Evolutionary conservation across 2,797 vertebrate species (phyloP), one percentile per base, ranked within the genome.

Genomic region (Hypotaenidia okinawae): DNA sequence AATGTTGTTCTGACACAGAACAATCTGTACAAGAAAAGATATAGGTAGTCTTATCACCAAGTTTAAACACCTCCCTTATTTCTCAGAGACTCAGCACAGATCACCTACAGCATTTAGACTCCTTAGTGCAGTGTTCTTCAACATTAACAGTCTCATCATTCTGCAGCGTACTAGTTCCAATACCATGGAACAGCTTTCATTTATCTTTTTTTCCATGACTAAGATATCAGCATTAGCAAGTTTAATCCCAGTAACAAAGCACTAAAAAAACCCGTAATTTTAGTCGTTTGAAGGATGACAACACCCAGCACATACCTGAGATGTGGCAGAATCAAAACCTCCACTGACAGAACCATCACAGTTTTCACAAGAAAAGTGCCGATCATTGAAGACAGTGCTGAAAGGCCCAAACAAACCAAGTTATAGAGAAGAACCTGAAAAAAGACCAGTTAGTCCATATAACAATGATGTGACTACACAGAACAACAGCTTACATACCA

Each of bases 1-100:
- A 97, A 99, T 99, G 95, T 99, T 99, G 97, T 99, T 99, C 98
- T 99, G 99, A 97, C 99, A 99, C 90, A 99, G 96, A 95, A 99
- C 99, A 67, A 99, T 99, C 99, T 99, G 96, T 5, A 93, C 95
- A 78, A 80, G 4, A 91, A 66, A 73, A 87, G 41, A 94, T 6
- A 61, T 0, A 87, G 21, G 17, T 24, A 79, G 27, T 4, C 16
- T 66, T 89, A 87, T 68, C 30, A 63, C 5, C 30, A 69, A 25
- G 24, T 89, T 74, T 82, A 54, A 93, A 28, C 32, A 64, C 7
- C 32, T 83, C 10, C 16, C 33, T 43, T 32, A 67, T 12, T 75
- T 45, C 33, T 74, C 37, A 77, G 51, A 75, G 7, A n/a, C 14
- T 16, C 5, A 64, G 64, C 10, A 19, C 35, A 30, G 6, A 64